Evolutionary conservation across 2,113 vertebrate species (phyloP).

Genomic region (Anser brachyrhynchus): DNA sequence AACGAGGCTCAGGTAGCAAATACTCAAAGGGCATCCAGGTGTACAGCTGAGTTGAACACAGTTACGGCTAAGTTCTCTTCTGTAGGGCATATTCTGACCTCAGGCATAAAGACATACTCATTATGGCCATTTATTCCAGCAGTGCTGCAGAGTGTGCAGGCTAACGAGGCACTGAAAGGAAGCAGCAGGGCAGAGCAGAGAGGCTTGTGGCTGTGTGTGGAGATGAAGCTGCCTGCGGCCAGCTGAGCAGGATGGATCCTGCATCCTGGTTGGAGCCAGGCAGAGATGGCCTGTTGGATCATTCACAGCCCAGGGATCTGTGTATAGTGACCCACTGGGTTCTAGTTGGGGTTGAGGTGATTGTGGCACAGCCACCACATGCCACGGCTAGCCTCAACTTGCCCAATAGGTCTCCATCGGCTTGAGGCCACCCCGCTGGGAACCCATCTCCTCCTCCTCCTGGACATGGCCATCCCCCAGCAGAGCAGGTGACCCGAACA

Average conservation of each 20-base stretch:
- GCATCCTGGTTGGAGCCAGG: not conserved
- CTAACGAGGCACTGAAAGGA: not conserved
- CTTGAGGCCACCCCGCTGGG: not conserved
- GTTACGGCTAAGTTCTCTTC: not conserved
- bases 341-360: not conserved
- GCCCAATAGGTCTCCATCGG: not conserved
- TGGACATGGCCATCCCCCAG: not conserved
- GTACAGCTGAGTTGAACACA: rapidly evolving
- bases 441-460: not conserved
- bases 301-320: not conserved
- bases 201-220: not conserved
- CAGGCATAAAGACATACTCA: not conserved
- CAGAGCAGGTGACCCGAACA: not conserved
- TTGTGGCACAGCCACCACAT: not conserved
- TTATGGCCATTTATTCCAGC: not conserved
- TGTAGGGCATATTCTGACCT: not conserved
- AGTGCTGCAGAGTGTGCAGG: not conserved
- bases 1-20: rapidly evolving
- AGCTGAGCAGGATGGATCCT: not conserved
- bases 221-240: not conserved
- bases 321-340: not conserved
- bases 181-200: not conserved
- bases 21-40: not conserved
- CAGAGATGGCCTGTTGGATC: not conserved
- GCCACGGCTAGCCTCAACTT: not conserved